phyloP scores from a whole-genome alignment of 92 coral and sea anemone genomes.

The Hydrozoanthus gracilis region DNA sequence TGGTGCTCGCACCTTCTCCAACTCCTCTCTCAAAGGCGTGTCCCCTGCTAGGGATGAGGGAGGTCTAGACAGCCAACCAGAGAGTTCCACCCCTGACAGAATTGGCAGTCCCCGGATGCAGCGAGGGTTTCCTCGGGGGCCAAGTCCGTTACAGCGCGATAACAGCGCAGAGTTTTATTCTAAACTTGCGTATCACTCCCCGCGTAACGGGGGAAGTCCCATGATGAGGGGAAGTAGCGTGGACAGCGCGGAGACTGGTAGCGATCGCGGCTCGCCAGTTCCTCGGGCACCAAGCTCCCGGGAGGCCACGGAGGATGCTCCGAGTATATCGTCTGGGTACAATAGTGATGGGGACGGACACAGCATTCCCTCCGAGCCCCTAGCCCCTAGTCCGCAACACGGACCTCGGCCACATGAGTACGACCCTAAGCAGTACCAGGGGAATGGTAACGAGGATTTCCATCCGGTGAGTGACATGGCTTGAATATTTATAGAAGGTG shows the following conservation, averaged over 20 bases:
- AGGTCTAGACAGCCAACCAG: conserved; percentile 6
- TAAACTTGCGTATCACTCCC: conserved; percentile 61
- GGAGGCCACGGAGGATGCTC: conserved; percentile 79
- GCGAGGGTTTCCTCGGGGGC: conserved; percentile 22
- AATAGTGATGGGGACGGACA: conserved; percentile 88
- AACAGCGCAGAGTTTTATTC: conserved; percentile 72
- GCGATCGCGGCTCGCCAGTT: conserved; percentile 61
- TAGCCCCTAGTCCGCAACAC: conserved; percentile 54
- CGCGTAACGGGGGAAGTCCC: conserved; percentile 74
- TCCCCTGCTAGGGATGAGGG: conserved; percentile 65
- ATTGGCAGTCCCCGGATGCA: conserved; percentile 32
- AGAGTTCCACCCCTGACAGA: conserved; percentile 28
- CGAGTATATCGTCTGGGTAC: conserved; percentile 97
- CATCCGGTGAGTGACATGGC: conserved; percentile 74
- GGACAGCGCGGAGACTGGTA: conserved; percentile 30
- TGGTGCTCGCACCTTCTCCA: conserved; percentile 92
- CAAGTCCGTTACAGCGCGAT: conserved; percentile 64
- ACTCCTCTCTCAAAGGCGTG: conserved; percentile 74
- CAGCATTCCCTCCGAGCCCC: conserved; percentile 61
- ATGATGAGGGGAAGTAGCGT: conserved; percentile 39
- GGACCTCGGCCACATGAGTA: conserved; percentile 76
- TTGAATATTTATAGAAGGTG: too few relatives aligned
- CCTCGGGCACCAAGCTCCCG: conserved; percentile 54
- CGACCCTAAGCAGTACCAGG: conserved; percentile 96
- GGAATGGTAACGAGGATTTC: conserved; percentile 74